Evolutionary conservation across 2,797 vertebrate species (phyloP).

Genomic region (Platyrinchus mystaceus): DNA sequence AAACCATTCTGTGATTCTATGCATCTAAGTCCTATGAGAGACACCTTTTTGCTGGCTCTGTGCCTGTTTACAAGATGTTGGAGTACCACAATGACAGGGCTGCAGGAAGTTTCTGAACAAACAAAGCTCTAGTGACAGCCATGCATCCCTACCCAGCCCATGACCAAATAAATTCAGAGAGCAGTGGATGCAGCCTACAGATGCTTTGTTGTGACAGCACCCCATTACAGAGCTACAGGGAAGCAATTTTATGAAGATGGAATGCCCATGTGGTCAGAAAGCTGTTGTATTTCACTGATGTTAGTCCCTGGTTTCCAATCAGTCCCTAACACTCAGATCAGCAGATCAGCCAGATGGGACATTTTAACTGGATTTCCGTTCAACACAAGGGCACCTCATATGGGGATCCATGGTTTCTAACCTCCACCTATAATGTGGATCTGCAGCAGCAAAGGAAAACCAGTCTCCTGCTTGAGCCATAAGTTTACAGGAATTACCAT

Average conservation of each 20-base stretch:
- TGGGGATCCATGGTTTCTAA: neutral
- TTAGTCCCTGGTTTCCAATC: neutral
- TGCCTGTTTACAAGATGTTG: rapidly evolving
- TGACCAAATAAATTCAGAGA: neutral
- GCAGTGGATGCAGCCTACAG: neutral
- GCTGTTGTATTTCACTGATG: neutral
- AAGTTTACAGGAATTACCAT: neutral
- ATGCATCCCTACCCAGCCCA: neutral
- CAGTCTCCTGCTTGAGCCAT: neutral
- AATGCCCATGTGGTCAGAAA: neutral
- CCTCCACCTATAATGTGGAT: neutral
- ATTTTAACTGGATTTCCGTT: neutral
- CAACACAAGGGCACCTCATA: neutral
- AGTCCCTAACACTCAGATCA: neutral
- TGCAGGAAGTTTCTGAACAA: neutral
- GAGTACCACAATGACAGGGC: rapidly evolving
- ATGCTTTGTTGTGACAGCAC: neutral
- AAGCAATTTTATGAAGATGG: neutral
- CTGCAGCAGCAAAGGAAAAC: neutral
- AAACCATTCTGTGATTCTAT: neutral
- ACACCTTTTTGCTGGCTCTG: neutral
- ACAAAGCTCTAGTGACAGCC: neutral
- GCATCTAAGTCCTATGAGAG: neutral
- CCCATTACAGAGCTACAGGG: rapidly evolving
- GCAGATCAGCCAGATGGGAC: neutral